Percentiles rank a stretch among this genome's conserved stretches.
Conservation (phyloP, 2,113 vertebrate genomes). For the Pipra filicauda region DNA sequence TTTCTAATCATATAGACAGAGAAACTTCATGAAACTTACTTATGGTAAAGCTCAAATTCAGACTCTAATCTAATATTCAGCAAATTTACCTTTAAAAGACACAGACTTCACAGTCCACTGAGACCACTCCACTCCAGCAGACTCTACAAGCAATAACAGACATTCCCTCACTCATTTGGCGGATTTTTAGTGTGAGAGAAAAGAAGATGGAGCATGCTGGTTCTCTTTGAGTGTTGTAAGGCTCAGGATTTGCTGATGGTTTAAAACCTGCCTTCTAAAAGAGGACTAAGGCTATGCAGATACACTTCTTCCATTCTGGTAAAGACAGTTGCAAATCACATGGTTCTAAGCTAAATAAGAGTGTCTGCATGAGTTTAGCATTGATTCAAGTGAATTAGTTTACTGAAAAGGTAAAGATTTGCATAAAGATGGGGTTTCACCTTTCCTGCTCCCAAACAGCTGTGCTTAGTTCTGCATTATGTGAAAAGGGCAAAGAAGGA, state of each 20-base stretch:
- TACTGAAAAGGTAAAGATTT: conserved; percentile 12
- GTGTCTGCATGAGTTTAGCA: not conserved
- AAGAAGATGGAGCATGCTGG: not conserved
- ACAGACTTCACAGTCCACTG: not conserved
- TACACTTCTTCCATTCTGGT: not conserved
- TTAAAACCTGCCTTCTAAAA: not conserved
- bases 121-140: not conserved
- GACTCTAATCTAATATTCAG: not conserved
- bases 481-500: conserved; percentile 9
- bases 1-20: not conserved
- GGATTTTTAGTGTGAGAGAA: not conserved
- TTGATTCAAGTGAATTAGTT: not conserved
- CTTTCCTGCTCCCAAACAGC: conserved; percentile 3
- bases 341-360: not conserved
- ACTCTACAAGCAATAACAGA: not conserved
- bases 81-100: not conserved
- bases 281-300: not conserved
- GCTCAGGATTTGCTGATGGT: not conserved
- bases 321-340: not conserved
- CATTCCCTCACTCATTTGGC: not conserved
- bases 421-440: conserved; percentile 17
- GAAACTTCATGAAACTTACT: not conserved
- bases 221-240: not conserved
- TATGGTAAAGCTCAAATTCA: not conserved
- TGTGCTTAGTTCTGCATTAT: not conserved